Evolutionary conservation across 2,797 vertebrate genomes (phyloP), one percentile per base, ranked within the genome.

Genomic region (Peromyscus melanophrys): DNA sequence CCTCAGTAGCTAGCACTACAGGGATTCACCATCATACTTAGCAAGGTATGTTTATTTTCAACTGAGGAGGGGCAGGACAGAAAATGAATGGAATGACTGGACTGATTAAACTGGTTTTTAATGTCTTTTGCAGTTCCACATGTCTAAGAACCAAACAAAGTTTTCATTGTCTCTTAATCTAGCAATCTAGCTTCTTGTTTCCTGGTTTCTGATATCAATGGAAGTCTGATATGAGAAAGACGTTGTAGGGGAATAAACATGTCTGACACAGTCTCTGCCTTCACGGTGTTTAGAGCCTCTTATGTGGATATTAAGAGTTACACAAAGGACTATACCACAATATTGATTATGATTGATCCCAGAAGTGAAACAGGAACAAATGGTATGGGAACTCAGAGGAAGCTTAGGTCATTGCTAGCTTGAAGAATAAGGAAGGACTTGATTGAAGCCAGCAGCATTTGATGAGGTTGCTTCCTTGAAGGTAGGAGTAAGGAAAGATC

Each of bases 171-270:
- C 87, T 49, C 97, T 97, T 96, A 95, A 87, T 98, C 94, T 95
- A 8, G 91, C 96, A 95, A 87, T 98, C 94, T 95, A 8, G 91
- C 96, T 94, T 92, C 86, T 96, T 96, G 84, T 90, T 98, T 98
- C 96, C 92, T 95, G 90, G 61, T 49, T 95, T 96, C 69, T 91
- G 76, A 34, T 67, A 84, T 95, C 83, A 52, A 19, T 69, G 75
- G 90, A 52, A 75, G 34, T 19, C 65, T 81, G n/a, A 86, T 90
- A 87, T 49, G 31, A 80, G 11, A 92, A 94, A 95, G 81, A 55
- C 27, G 43, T 43, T 34, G 6, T 31, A 6, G n/a, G 46, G 29
- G 46, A 13, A 78, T 65, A 85, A 88, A 92, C 31, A 73, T 71
- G 69, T 87, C 67, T 73, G 76, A 80, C 69, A 37, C 31, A 52